Evolutionary conservation across 2,113 vertebrate genomes (phyloP), one percentile per base, ranked within the genome.

Genomic region (Nerophis lumbriciformis): DNA sequence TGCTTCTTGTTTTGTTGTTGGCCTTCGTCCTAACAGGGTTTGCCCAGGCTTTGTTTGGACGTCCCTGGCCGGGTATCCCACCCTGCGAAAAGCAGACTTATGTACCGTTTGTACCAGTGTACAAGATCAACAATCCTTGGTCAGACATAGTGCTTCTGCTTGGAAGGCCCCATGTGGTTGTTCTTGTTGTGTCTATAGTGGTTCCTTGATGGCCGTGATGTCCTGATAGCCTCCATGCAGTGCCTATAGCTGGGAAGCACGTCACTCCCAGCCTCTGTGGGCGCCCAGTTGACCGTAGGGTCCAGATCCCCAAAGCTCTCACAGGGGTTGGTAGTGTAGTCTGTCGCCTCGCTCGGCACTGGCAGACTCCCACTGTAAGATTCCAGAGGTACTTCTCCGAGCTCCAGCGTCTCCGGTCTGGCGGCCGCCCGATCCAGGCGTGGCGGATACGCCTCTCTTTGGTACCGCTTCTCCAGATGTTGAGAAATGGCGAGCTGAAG

Each of bases 131-230:
- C 5, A 3, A 38, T 36, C 15, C 14, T 16, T 6, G 9, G 37
- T 90, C 78, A 91, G 21, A 92, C 86, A 53, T 91, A 91, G 49
- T 90, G 82, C 55, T 85, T 88, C 0, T 67, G 74, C 48, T 81
- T 84, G 8, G 66, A 66, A 35, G 59, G 73, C 42, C 66, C 77
- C 10, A 76, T 83, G 13, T 59, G 59, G 44, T 61, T 44, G 37
- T 44, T 54, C 47, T 81, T 87, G n/a, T 9, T 70, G 48, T 70
- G 76, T 42, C 82, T 79, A 19, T 73, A 61, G 65, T 79, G 65
- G 8, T 53, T 19, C 64, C 69, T 73, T 0, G 69, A 63, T 5
- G 65, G 63, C 13, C 66, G 69, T 21, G 67, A 21, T 3, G 59
- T 77, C 64, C 61, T 78, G 49, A 75, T 74, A 4, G 68, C 63